These are phyloP conservation scores for Aptenodytes forsteri DNA, from an alignment of 2,113 vertebrate species.

Conservation along the genomic window DNA sequence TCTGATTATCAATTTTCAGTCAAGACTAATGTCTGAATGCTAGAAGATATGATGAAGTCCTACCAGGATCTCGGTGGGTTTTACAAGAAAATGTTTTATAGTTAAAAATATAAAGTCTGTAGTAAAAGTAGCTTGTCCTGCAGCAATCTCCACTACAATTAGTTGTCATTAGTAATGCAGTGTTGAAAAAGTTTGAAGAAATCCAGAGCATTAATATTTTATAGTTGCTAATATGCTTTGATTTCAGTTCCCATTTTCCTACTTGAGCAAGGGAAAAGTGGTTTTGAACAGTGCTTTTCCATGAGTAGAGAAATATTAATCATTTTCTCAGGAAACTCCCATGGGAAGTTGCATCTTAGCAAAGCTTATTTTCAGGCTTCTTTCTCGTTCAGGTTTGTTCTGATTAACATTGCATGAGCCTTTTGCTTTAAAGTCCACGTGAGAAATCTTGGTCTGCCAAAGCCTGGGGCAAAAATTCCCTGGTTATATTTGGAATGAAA, in stretches of 20 bases:
- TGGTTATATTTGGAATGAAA: background rate
- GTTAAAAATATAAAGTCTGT: background rate
- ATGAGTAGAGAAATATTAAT: slow-evolving; percentile 2
- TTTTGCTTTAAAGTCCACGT: background rate
- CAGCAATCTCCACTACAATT: background rate
- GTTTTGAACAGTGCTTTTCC: slow-evolving; percentile 11
- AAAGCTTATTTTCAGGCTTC: background rate
- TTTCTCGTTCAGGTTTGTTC: background rate
- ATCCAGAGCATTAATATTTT: slow-evolving; percentile 24
- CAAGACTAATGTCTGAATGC: background rate
- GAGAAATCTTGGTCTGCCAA: background rate
- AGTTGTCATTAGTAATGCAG: slow-evolving; percentile 23
- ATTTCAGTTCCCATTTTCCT: background rate
- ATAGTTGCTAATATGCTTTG: background rate
- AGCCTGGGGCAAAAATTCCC: background rate
- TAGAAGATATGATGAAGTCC: background rate
- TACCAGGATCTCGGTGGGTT: background rate
- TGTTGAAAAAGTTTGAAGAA: background rate
- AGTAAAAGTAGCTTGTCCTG: background rate
- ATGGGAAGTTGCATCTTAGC: background rate
- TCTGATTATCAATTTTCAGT: background rate
- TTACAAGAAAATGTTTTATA: background rate
- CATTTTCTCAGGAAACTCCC: background rate
- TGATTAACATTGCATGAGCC: background rate
- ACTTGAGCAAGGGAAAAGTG: background rate